Evolutionary conservation across 2,888 invertebrate genomes (phyloP).

Genomic region (Luffia ferchaultella): DNA sequence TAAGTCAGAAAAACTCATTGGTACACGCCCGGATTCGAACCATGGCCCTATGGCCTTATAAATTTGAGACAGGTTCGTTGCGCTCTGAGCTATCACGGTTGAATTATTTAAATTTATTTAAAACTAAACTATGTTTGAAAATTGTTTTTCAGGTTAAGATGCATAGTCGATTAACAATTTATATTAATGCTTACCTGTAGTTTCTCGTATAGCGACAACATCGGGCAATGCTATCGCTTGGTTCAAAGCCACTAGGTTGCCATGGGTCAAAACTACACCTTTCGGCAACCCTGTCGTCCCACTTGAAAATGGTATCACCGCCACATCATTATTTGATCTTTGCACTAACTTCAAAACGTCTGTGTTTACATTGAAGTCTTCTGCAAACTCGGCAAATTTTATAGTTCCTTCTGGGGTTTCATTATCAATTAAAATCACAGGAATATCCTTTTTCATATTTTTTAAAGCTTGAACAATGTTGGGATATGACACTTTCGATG

Average conservation of each 20-base stretch:
- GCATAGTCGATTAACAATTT: too few species aligned
- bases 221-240: conserved; percentile 41
- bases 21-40: too few species aligned
- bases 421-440: conserved; percentile 55
- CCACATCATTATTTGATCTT: conserved; percentile 63
- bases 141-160: too few species aligned
- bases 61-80: too few species aligned
- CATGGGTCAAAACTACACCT: conserved; percentile 74
- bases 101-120: too few species aligned
- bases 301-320: conserved; percentile 82
- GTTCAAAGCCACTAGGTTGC: conserved; percentile 58
- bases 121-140: too few species aligned
- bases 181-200: conserved; percentile 50
- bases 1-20: too few species aligned
- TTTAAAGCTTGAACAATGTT: conserved; percentile 54
- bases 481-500: conserved; percentile 58
- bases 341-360: conserved; percentile 50
- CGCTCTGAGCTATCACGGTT: too few species aligned
- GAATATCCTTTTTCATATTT: conserved; percentile 46
- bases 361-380: conserved; percentile 58
- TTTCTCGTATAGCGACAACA: conserved; percentile 31
- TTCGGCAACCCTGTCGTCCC: conserved; percentile 87
- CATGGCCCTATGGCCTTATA: too few species aligned
- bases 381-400: conserved; percentile 70
- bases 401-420: conserved; percentile 64